Base-by-base conservation (phyloP, 2,113 vertebrate genomes). In the Hypomesus transpacificus region DNA sequence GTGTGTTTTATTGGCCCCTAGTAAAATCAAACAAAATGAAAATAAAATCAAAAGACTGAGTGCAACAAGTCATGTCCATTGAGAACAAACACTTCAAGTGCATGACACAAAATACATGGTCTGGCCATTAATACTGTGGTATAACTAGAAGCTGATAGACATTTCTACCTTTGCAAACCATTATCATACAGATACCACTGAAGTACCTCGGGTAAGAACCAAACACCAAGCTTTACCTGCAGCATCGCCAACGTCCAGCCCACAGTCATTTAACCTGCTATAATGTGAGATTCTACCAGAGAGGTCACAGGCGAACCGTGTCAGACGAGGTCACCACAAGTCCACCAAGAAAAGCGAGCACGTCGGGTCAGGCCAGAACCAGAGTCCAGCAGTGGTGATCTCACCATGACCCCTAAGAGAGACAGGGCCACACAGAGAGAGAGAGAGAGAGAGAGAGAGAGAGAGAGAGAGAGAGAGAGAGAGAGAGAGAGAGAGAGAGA, bases 21-120 rank as follows among this genome's bases (percentile, higher is more conserved):
- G 73, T 87, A 85, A 91, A 89, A 80, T 81, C 80, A 85, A 85
- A 90, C 73, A 73, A 80, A 84, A 82, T 64, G 54, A 80, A 67
- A 82, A 83, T 83, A 75, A 85, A 81, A 85, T 63, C 46, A 81
- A 82, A 70, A 69, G 24, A 54, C 26, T 71, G 70, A 79, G 54
- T 54, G 50, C 14, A 66, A 73, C 22, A 31, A 20, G 69, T 68
- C 58, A 69, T 2, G 73, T 72, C 79, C 71, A 75, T 74, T 76
- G 71, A 14, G 70, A 68, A 53, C 21, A 21, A 20, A 31, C 2
- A 46, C 5, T 46, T 46, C 39, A 46, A 13, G 39, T 46, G 39
- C 39, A 2, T 46, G 39, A 46, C 39, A 46, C 39, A 13, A 46
- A 46, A 46, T 46, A 13, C 39, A 46, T 13, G 39, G 39, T 46